Base-by-base conservation (phyloP, 2,888 invertebrate genomes). In the Synanthedon formicaeformis region DNA sequence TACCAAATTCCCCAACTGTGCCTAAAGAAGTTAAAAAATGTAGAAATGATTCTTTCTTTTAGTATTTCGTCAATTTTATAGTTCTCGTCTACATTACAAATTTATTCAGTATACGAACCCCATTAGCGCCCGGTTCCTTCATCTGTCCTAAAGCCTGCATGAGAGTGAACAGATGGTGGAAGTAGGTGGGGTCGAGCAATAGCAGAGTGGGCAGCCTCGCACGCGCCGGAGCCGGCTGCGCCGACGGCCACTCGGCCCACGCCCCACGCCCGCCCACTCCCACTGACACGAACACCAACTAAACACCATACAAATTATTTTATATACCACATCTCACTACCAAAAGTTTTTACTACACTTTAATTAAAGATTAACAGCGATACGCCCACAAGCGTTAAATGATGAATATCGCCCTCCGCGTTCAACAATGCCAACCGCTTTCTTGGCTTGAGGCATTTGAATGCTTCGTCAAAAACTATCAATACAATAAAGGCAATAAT, bases 101-200 rank as follows among this genome's bases (percentile, higher is more conserved):
- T 16, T 16, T 16, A 13, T 0, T 45, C n/a, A 13, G 45, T 12
- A n/a, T 45, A 12, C 14, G 5, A 45, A 91, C 91, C 59, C 92
- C 92, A 57, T 90, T 91, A 66, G 93, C 92, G 0, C 92, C 90
- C 1, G 91, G 90, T 13, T 94, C 93, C 72, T 93, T 94, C 92
- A 96, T 94, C 63, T 94, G 92, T 50, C 96, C 96, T 16, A 98
- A 84, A 1, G 94, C 95, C 71, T 96, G 94, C 94, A 97, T 96
- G 48, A 97, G 86, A 41, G 92, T 92, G 79, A 97, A 96, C 2
- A 98, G 89, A 62, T 96, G 95, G 70, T 96, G 94, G 79, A 97
- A 97, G 84, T 96, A 96, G 52, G 92, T 92, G 10, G 96, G 93
- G 71, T 94, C 92, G 41, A 97, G 87, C 6, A 98, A 85, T 13